Percentiles rank a stretch among this genome's conserved stretches.
Evolutionary conservation across 2,797 vertebrate species (phyloP).

Genomic region (Peromyscus nudipes): DNA sequence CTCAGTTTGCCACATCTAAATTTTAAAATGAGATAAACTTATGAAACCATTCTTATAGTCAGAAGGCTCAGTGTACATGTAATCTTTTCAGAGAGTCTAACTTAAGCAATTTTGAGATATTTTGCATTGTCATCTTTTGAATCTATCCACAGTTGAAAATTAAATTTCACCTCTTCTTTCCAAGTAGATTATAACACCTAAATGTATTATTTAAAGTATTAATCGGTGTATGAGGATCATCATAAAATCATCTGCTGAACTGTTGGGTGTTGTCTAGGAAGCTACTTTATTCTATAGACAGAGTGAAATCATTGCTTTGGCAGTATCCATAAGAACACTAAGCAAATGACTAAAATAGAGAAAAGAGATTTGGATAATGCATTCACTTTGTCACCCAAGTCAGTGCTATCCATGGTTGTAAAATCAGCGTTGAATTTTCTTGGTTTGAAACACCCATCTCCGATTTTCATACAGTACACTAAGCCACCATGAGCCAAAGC

Average conservation of each 20-base stretch:
- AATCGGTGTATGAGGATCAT: not conserved
- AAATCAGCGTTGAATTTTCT: conserved; percentile 63
- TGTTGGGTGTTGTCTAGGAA: not conserved
- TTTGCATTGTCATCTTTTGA: not conserved
- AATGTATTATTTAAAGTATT: not conserved
- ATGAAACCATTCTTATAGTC: not conserved
- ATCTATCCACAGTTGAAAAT: not conserved
- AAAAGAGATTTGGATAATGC: not conserved
- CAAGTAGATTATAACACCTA: not conserved
- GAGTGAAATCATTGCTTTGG: not conserved
- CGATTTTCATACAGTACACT: conserved; percentile 25
- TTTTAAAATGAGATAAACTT: conserved; percentile 1
- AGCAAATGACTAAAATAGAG: not conserved
- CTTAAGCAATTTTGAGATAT: not conserved
- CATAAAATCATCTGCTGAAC: not conserved
- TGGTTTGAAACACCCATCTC: conserved; percentile 18
- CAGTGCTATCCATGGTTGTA: not conserved
- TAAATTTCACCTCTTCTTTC: not conserved
- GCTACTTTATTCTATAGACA: not conserved
- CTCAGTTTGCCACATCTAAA: not conserved
- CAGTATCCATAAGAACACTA: not conserved
- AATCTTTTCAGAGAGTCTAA: not conserved
- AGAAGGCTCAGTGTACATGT: not conserved
- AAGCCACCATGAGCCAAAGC: conserved; percentile 40
- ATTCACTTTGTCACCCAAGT: conserved; percentile 9